Conservation (phyloP, 2,888 invertebrate genomes). For the Torymus tubicola region DNA sequence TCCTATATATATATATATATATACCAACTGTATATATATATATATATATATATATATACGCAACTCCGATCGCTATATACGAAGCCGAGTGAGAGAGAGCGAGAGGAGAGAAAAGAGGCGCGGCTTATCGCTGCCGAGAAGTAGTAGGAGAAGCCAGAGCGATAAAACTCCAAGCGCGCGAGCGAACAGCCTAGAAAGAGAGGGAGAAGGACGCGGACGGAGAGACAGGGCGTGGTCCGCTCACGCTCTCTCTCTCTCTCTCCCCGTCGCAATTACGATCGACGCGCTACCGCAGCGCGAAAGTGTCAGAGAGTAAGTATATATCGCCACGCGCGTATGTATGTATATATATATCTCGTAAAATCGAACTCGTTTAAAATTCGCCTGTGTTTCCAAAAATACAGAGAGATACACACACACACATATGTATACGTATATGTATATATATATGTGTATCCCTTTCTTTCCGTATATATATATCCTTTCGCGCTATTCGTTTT, state of each 20-base stretch:
- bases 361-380: constrained; percentile 25
- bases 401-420: too few relatives aligned
- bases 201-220: constrained; percentile 65
- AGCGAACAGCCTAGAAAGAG: constrained; percentile 60
- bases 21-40: neutral
- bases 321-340: too few relatives aligned
- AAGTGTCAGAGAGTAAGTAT: neutral
- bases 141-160: constrained; percentile 49
- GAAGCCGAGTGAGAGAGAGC: neutral
- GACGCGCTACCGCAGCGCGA: neutral
- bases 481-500: neutral
- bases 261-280: constrained; percentile 36
- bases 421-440: too few relatives aligned
- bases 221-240: constrained; percentile 75
- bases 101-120: constrained; percentile 51
- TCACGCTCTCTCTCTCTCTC: constrained; percentile 69
- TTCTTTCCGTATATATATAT: neutral
- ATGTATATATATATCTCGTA: neutral
- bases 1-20: too few relatives aligned
- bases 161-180: constrained; percentile 48
- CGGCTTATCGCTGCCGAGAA: constrained; percentile 54
- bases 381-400: constrained; percentile 21
- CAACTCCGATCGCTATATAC: neutral
- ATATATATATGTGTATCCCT: neutral
- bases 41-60: too few relatives aligned